These are phyloP conservation scores for Euwallacea fornicatus DNA, from an alignment of 1,140 invertebrate species.

Conservation along the genomic window DNA sequence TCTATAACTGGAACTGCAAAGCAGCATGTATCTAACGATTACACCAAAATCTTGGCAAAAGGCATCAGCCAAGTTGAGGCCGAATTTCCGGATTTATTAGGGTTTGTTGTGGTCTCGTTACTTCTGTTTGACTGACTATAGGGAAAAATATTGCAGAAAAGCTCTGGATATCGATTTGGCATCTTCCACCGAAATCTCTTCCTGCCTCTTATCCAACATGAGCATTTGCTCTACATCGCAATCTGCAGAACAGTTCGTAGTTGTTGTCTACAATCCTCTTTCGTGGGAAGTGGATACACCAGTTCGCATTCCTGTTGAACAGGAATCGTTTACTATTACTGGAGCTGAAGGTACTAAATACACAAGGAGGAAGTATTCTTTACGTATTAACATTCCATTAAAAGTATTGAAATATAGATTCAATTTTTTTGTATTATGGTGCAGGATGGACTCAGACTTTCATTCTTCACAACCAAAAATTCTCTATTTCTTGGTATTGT, in stretches of 20 bases:
- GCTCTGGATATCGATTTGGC: constrained; percentile 27
- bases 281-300: constrained; percentile 64
- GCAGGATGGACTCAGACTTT: no score
- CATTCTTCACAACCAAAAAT: no score
- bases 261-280: constrained; percentile 80
- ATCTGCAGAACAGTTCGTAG: constrained; percentile 60
- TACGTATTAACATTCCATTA: no score
- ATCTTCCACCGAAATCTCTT: constrained; percentile 13
- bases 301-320: constrained; percentile 71
- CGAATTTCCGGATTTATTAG: constrained; percentile 19
- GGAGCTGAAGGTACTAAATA: constrained; percentile 36
- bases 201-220: constrained; percentile 60
- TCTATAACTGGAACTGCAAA: constrained; percentile 70
- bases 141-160: constrained; percentile 11
- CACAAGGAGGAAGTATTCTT: no score
- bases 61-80: constrained; percentile 55
- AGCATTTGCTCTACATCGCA: constrained; percentile 65
- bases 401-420: no score
- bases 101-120: constrained; percentile 8
- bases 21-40: constrained; percentile 74
- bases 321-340: constrained; percentile 60
- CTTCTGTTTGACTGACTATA: no score
- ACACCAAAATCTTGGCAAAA: constrained; percentile 64
- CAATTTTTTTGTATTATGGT: no score
- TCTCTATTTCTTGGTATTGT: no score